Conservation (phyloP, 2,797 vertebrate genomes). For the Danio jaintianensis region DNA sequence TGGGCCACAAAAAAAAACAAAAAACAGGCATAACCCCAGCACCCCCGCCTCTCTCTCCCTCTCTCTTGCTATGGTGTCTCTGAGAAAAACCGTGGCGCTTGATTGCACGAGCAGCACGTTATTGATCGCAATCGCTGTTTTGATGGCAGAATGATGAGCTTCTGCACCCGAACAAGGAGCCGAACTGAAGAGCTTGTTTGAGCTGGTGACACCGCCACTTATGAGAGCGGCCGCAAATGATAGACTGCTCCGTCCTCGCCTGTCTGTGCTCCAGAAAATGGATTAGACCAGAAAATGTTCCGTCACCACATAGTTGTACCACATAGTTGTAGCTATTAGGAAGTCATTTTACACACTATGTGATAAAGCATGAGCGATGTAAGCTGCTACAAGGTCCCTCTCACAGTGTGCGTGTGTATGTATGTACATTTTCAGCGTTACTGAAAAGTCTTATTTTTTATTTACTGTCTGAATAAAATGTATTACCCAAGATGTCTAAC, state of each 20-base stretch:
- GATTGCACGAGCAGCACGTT: constrained; percentile 44
- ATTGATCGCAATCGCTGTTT: constrained; percentile 48
- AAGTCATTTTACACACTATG: constrained; percentile 22
- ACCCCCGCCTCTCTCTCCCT: background rate
- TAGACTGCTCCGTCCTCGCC: constrained; percentile 38
- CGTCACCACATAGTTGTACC: constrained; percentile 26
- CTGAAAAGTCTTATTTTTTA: background rate
- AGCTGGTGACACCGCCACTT: constrained; percentile 46
- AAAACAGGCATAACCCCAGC: constrained; percentile 10
- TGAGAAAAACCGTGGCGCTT: constrained; percentile 52
- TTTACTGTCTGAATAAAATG: background rate
- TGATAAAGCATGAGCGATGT: constrained; percentile 24
- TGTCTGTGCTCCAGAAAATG: constrained; percentile 43
- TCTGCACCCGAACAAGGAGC: constrained; percentile 32
- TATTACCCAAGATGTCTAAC: background rate
- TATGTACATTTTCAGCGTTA: background rate
- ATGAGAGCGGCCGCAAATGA: constrained; percentile 37
- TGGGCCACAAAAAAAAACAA: background rate
- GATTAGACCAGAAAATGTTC: constrained; percentile 45
- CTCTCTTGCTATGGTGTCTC: background rate
- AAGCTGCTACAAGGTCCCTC: background rate
- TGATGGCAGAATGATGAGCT: constrained; percentile 51
- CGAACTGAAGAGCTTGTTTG: constrained; percentile 49
- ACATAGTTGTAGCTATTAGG: constrained; percentile 23
- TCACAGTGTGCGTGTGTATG: background rate